Evolutionary conservation across 2,888 invertebrate species (phyloP), one percentile per base, ranked within the genome.

Genomic region (Tuta absoluta): DNA sequence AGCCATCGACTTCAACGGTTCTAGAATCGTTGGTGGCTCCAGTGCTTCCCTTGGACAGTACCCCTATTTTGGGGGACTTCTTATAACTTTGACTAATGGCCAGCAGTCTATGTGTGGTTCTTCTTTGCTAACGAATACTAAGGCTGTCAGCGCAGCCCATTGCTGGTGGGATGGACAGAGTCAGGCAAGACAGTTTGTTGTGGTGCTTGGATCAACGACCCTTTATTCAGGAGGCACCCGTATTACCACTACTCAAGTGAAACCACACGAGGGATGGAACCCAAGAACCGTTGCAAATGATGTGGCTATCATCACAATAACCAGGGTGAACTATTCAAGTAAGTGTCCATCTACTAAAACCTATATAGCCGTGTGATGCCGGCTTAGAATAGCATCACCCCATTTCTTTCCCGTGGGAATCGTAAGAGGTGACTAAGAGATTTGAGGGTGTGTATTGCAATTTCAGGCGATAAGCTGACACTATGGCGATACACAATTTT

Each of bases 91-190:
- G 19, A 65, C 72, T 0, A 63, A 63, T 21, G 73, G 71, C 4
- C 61, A 33, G 2, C 70, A 67, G 0, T 74, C 76, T 0, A 75
- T 78, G 1, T 75, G 75, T 65, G 77, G 76, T 0, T 69, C 73
- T 7, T 82, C 86, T 21, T 80, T 90, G 60, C 49, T 75, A 0
- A 63, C 73, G 62, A 75, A 75, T 72, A 75, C 72, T n/a, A 74
- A 75, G 21, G 17, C 65, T 0, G 65, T 73, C 38, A 76, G 73
- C 19, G 74, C 74, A 0, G 75, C 75, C 12, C 68, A 84, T 68
- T 84, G 82, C 71, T 80, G 81, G 80, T 67, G 62, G 11, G 71
- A 73, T 63, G 66, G 69, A 0, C 56, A 67, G 49, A 67, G 63
- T 62, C 72, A 71, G 51, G 80, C 78, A 14, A 65, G 73, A 14